Base-by-base conservation (phyloP, 2,888 invertebrate genomes). In the Pollenia labialis region DNA sequence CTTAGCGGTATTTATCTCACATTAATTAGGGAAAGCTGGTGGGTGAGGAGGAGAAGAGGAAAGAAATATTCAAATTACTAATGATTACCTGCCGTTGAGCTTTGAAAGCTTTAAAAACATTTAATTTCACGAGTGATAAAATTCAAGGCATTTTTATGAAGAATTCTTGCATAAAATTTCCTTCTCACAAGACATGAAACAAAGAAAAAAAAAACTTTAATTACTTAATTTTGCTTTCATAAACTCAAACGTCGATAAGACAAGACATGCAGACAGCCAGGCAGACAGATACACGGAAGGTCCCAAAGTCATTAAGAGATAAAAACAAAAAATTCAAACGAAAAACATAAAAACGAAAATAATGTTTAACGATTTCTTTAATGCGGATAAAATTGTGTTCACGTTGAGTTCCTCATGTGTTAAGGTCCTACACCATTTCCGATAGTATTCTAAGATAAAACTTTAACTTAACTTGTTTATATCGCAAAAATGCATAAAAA, bases 91-190 rank as follows among this genome's bases (percentile, higher is more conserved):
- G 83, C 74, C 83, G 72, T 87, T 84, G 68, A 72, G 81, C 83
- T 81, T 76, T 84, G 81, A 72, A 72, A 77, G 48, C 72, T 77
- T 14, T 66, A 18, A 68, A 80, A 60, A 50, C 56, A 66, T 87
- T 87, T 77, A 87, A 87, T 87, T 87, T 87, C 81, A 87, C 87
- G 87, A 87, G 50, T 84, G 84, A 87, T 81, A 81, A 87, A 87
- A 81, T 77, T 84, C 62, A 44, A 81, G 72, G 81, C 50, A 84
- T 87, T 87, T 87, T 74, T 84, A 62, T 81, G n/a, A 76, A 66
- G 44, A 82, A 82, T 86, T 80, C 64, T 64, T 64, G 42, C 71
- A 82, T 79, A 71, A 81, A 87, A 76, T 76, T 66, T 76, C 42
- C 40, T 68, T 16, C 12, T 40, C 16, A 42, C 18, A 32, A 58